A percentile compares a stretch with the other conserved stretches of the same genome.
phyloP scores from a whole-genome alignment of 1,140 invertebrate species.

The Periplaneta americana region DNA sequence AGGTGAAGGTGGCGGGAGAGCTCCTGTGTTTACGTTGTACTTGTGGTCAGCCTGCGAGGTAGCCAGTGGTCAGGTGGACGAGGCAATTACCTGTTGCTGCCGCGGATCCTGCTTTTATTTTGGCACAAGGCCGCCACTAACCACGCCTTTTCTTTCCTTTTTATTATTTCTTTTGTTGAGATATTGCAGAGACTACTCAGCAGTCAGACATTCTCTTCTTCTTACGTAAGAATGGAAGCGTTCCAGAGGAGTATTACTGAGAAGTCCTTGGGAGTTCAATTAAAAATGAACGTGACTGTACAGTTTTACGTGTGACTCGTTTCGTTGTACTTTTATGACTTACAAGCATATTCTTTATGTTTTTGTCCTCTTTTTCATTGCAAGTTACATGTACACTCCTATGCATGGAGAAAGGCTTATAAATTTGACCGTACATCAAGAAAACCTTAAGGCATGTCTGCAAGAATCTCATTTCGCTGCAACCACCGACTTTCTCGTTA shows the following conservation, averaged over 20 bases:
- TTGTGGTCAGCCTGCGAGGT: neutral
- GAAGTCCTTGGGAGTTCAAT: neutral
- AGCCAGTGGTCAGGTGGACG: neutral
- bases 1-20: neutral
- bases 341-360: too few relatives aligned
- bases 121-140: neutral
- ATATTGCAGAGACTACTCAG: neutral
- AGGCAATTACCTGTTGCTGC: neutral
- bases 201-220: neutral
- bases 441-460: too few relatives aligned
- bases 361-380: neutral
- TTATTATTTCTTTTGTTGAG: neutral
- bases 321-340: neutral
- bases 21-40: too few relatives aligned
- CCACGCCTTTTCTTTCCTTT: neutral
- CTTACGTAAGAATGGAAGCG: neutral
- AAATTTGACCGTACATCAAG: too few relatives aligned
- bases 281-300: neutral
- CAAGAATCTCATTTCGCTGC: too few relatives aligned
- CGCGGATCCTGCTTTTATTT: neutral
- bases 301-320: neutral
- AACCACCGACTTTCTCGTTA: too few relatives aligned
- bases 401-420: neutral
- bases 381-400: neutral
- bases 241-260: neutral